Conservation (phyloP, 2,888 invertebrate species). For the Cerastis rubricosa region DNA sequence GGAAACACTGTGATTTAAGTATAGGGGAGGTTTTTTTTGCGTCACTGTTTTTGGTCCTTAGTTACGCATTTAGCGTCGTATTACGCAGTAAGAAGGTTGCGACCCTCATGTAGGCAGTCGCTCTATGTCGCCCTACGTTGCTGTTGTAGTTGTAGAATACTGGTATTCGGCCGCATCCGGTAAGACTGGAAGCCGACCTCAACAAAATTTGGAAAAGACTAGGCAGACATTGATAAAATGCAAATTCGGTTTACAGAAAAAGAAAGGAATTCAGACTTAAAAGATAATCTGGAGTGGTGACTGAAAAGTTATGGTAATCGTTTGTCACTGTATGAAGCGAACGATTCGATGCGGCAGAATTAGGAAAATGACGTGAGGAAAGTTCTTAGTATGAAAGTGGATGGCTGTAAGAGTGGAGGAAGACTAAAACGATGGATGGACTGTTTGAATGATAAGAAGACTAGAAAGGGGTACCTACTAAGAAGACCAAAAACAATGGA, state of each 20-base stretch:
- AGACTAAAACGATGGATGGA: neutral
- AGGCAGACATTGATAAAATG: neutral
- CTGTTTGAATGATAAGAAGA: neutral
- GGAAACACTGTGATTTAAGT: conserved; percentile 28
- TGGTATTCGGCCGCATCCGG: neutral
- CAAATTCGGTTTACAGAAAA: neutral
- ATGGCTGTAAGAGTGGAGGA: neutral
- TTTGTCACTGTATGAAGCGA: neutral
- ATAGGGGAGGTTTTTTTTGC: conserved; percentile 11
- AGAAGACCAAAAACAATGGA: neutral
- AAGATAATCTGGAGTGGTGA: neutral
- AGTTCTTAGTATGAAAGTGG: neutral
- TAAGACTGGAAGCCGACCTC: neutral
- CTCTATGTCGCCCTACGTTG: neutral
- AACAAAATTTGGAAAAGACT: neutral
- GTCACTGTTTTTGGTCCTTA: neutral
- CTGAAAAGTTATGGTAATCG: neutral
- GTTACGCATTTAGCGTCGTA: neutral
- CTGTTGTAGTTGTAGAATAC: neutral
- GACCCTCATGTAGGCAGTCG: neutral
- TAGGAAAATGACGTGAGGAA: neutral
- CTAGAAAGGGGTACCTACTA: neutral
- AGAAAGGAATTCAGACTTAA: neutral
- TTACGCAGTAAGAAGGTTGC: neutral
- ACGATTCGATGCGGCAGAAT: neutral